phyloP scores from a whole-genome alignment of 2,888 invertebrate species.

The Andrena fulva region DNA sequence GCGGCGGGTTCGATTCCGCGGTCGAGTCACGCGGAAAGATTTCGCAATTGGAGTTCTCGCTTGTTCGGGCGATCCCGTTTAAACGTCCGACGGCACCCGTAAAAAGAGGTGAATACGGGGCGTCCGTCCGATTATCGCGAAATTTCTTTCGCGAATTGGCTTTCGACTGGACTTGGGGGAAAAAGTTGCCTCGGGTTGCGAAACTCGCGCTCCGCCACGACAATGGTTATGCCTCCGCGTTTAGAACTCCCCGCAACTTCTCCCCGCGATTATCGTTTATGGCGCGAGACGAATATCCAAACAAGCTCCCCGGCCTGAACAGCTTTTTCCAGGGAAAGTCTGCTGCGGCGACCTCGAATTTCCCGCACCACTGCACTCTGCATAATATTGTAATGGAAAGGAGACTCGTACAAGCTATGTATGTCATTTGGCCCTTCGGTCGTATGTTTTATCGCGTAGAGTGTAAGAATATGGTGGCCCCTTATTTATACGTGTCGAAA shows the following conservation, averaged over 20 bases:
- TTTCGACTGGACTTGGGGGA: neutral
- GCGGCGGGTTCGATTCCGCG: neutral
- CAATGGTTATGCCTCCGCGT: conserved; percentile 37
- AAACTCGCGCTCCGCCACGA: conserved; percentile 15
- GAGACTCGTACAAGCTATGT: neutral
- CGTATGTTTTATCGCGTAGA: too few species aligned
- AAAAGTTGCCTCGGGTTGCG: conserved; percentile 28
- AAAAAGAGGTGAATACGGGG: neutral
- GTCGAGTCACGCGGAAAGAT: conserved; percentile 15
- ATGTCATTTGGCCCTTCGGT: too few species aligned
- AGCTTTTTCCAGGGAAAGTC: conserved; percentile 20
- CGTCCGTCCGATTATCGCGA: conserved; percentile 31
- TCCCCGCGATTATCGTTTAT: conserved; percentile 58
- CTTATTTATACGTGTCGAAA: too few species aligned
- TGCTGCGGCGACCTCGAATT: conserved; percentile 12
- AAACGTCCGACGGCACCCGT: neutral
- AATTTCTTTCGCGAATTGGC: conserved; percentile 12
- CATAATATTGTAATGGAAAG: neutral
- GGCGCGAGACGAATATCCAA: conserved; percentile 57
- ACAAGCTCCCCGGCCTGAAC: conserved; percentile 30
- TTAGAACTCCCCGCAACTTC: conserved; percentile 37
- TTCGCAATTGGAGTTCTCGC: neutral
- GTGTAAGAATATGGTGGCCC: too few species aligned
- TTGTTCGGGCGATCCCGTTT: neutral
- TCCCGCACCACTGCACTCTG: neutral